A percentile compares a stretch with the other conserved stretches of the same genome.
Evolutionary conservation across 2,888 invertebrate species (phyloP).

Genomic region (Gymnocheta viridis): DNA sequence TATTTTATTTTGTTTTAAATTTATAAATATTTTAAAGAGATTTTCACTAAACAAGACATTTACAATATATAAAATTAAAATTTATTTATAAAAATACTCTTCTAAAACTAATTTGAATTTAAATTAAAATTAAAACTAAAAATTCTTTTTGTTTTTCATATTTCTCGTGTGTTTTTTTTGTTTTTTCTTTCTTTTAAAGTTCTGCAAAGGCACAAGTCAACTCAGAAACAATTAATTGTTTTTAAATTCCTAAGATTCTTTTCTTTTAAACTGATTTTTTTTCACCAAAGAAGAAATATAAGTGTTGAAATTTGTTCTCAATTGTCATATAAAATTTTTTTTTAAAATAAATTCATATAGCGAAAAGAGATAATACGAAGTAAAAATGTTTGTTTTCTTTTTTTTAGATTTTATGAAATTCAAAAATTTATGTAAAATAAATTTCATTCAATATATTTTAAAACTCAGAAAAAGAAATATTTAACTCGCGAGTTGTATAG

Average conservation of each 20-base stretch:
- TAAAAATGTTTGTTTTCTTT: not conserved
- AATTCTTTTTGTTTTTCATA: constrained; percentile 56
- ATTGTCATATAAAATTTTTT: constrained; percentile 37
- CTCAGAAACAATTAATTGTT: constrained; percentile 77
- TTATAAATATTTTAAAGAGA: constrained; percentile 58
- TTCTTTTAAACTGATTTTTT: constrained; percentile 20
- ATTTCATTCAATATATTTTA: no score
- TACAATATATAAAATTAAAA: constrained; percentile 43
- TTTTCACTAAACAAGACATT: constrained; percentile 60
- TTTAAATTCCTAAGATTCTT: constrained; percentile 24
- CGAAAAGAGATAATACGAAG: constrained; percentile 23
- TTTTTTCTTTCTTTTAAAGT: constrained; percentile 27
- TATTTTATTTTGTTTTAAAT: constrained; percentile 35
- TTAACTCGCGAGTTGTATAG: no score
- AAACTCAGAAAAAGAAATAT: no score
- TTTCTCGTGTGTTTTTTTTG: constrained; percentile 10
- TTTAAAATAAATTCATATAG: constrained; percentile 9
- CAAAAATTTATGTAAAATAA: no score
- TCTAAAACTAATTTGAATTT: constrained; percentile 55
- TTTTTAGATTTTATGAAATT: no score
- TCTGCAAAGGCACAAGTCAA: constrained; percentile 83
- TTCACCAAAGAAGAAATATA: constrained; percentile 65
- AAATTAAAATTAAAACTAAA: constrained; percentile 41
- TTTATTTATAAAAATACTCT: constrained; percentile 47
- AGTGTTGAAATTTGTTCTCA: constrained; percentile 59